Percentiles rank a stretch among this genome's conserved stretches.
These are phyloP conservation scores for Temnothorax longispinosus DNA, from an alignment of 1,140 invertebrate genomes.

Conservation along the genomic window DNA sequence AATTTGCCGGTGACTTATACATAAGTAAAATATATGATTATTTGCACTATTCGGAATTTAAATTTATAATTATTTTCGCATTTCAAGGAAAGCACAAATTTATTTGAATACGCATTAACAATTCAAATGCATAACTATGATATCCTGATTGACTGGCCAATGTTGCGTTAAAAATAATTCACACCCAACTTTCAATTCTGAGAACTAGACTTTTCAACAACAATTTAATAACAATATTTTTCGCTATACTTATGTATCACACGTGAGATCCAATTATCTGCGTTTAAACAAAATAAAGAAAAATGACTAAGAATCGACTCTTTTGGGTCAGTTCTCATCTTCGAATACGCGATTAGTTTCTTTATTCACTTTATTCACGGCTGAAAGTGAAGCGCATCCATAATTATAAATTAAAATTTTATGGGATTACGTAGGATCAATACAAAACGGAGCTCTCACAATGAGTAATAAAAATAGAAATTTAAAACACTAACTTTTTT, in stretches of 20 bases:
- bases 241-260: neutral
- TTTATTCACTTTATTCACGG: neutral
- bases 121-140: neutral
- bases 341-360: neutral
- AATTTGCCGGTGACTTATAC: neutral
- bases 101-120: neutral
- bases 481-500: neutral
- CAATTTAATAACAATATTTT: neutral
- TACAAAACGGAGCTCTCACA: neutral
- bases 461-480: neutral
- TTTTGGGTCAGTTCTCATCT: neutral
- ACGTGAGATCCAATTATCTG: neutral
- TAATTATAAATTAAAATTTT: constrained; percentile 3
- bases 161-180: neutral
- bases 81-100: neutral
- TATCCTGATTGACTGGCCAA: neutral
- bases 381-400: neutral
- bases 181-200: neutral
- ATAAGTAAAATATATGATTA: neutral
- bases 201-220: neutral
- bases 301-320: neutral
- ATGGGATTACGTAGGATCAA: neutral
- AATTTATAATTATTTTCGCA: neutral
- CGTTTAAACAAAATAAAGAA: neutral
- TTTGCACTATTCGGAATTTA: neutral